Evolutionary conservation across 2,888 invertebrate species (phyloP).

Genomic region (Eilema griseolum): DNA sequence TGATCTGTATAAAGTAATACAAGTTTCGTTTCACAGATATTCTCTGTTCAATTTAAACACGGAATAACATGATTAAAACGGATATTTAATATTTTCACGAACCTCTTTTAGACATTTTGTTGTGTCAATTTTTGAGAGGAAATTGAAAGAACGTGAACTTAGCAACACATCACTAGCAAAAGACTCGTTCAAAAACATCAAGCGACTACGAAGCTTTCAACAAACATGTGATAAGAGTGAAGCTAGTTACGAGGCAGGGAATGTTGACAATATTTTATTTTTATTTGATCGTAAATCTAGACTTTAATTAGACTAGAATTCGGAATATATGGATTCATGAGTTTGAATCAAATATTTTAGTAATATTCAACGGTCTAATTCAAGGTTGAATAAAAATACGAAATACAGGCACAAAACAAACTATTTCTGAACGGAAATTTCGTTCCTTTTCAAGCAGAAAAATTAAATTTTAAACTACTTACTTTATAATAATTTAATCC

Average conservation of each 20-base stretch:
- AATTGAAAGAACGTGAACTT: conserved; percentile 76
- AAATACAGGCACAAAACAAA: no score
- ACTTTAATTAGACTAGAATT: no score
- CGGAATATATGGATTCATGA: no score
- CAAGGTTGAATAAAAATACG: no score
- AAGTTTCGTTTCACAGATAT: conserved; percentile 47
- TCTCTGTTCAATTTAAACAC: conserved; percentile 53
- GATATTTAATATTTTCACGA: conserved; percentile 83
- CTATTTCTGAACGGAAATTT: neutral
- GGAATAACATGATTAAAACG: conserved; percentile 71
- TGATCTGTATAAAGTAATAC: conserved; percentile 46
- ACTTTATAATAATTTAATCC: neutral
- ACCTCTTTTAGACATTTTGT: conserved; percentile 91
- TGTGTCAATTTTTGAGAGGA: conserved; percentile 83
- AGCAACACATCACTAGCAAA: conserved; percentile 41
- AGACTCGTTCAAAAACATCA: conserved; percentile 46
- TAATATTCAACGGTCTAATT: no score
- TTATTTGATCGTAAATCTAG: neutral
- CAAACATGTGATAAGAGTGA: conserved; percentile 39
- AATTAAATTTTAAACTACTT: neutral
- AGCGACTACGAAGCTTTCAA: no score
- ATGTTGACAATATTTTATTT: no score
- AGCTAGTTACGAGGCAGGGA: conserved; percentile 43
- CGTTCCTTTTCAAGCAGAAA: neutral
- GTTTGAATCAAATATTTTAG: no score